Conservation (phyloP, 1,140 invertebrate species). For the Formica exsecta region DNA sequence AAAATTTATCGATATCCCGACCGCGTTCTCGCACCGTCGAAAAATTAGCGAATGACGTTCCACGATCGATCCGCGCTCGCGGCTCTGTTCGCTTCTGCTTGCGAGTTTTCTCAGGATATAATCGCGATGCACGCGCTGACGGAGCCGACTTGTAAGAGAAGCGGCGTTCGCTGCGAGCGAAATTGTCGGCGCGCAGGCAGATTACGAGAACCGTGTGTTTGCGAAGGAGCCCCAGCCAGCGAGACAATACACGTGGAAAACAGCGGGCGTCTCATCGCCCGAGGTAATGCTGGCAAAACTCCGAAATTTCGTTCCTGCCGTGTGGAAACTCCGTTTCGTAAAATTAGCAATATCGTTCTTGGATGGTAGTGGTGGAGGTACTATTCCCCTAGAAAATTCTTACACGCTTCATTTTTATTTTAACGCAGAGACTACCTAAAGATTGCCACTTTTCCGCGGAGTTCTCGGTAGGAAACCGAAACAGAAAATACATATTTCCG, state of each 20-base stretch:
- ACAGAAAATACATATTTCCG: too few species aligned
- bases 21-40: background rate
- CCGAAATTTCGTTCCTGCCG: background rate
- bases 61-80: constrained; percentile 1
- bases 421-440: too few species aligned
- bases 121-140: constrained; percentile 19
- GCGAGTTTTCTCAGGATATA: constrained; percentile 16
- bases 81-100: background rate
- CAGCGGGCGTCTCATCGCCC: background rate
- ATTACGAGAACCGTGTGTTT: constrained; percentile 29
- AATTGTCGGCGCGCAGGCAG: background rate
- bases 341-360: constrained; percentile 17
- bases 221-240: background rate
- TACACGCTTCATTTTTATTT: background rate
- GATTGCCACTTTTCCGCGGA: too few species aligned
- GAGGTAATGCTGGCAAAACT: background rate
- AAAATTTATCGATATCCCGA: background rate
- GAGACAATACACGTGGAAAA: background rate
- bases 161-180: constrained; percentile 1
- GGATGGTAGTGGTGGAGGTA: background rate
- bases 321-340: background rate
- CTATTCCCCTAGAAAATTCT: background rate
- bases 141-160: background rate
- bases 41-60: background rate
- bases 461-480: too few species aligned